Evolutionary conservation across 92 coral and sea anemone species (phyloP).

Genomic region (Anthopleura xanthogrammica): DNA sequence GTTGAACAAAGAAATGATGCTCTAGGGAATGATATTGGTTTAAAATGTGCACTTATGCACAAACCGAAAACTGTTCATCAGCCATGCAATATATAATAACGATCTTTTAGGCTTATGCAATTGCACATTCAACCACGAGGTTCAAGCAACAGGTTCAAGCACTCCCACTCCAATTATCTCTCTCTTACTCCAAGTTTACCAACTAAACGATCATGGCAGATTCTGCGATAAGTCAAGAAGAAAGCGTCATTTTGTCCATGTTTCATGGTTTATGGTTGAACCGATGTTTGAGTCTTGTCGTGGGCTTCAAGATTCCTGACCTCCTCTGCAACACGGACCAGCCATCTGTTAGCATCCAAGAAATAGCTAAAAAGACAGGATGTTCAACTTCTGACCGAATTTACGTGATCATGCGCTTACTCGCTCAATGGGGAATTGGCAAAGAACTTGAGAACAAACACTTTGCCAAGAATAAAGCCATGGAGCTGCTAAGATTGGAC

Average conservation of each 20-base stretch:
- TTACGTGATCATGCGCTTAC: slow-evolving; percentile 26
- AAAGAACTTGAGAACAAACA: slow-evolving; percentile 28
- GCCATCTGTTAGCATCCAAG: slow-evolving; percentile 24
- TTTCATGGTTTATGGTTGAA: slow-evolving; percentile 43
- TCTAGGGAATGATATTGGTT: no score
- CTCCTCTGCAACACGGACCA: slow-evolving; percentile 30
- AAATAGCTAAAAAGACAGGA: slow-evolving; percentile 24
- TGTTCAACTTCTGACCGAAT: slow-evolving; percentile 29
- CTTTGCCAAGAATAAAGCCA: slow-evolving; percentile 35
- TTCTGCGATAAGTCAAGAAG: background rate
- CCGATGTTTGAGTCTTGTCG: slow-evolving; percentile 32
- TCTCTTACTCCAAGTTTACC: no score
- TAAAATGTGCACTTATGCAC: no score
- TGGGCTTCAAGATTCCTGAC: slow-evolving; percentile 32
- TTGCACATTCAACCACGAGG: no score
- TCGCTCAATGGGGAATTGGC: slow-evolving; percentile 45
- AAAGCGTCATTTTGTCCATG: slow-evolving; percentile 27
- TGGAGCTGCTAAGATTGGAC: slow-evolving; percentile 35
- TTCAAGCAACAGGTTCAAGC: no score
- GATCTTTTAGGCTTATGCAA: no score
- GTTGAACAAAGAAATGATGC: no score
- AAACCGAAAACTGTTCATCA: no score
- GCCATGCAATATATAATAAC: no score
- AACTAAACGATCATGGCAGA: background rate
- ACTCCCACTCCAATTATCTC: no score